phyloP scores from a whole-genome alignment of 2,113 vertebrate genomes.

The Ursus arctos region DNA sequence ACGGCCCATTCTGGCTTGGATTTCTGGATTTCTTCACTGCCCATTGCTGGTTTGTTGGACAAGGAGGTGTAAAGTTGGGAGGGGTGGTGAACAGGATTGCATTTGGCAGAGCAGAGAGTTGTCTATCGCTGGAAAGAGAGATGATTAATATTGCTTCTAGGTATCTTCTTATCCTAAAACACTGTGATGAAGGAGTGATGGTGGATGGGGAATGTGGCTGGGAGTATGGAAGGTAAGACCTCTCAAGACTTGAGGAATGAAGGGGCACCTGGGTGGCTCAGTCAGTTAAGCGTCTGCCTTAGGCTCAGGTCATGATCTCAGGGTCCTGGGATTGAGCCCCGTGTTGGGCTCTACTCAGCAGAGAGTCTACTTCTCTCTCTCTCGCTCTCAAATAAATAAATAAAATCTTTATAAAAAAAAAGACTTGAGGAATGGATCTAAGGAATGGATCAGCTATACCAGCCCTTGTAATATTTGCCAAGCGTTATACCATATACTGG shows the following conservation, averaged over 20 bases:
- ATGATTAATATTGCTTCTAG: neutral
- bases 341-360: neutral
- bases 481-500: neutral
- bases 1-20: neutral
- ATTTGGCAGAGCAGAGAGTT: neutral
- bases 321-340: neutral
- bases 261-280: neutral
- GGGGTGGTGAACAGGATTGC: neutral
- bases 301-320: neutral
- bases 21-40: neutral
- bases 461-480: neutral
- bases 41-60: neutral
- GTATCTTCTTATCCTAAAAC: neutral
- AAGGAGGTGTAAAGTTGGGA: neutral
- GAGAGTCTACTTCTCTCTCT: neutral
- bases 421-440: neutral
- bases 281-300: neutral
- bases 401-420: neutral
- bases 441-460: neutral
- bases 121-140: neutral
- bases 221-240: neutral
- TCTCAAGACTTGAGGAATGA: neutral
- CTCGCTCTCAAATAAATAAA: neutral
- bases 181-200: neutral
- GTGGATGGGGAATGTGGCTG: neutral